A percentile compares a stretch with the other conserved stretches of the same genome.
Conservation (phyloP, 2,888 invertebrate species). For the Allacma fusca region DNA sequence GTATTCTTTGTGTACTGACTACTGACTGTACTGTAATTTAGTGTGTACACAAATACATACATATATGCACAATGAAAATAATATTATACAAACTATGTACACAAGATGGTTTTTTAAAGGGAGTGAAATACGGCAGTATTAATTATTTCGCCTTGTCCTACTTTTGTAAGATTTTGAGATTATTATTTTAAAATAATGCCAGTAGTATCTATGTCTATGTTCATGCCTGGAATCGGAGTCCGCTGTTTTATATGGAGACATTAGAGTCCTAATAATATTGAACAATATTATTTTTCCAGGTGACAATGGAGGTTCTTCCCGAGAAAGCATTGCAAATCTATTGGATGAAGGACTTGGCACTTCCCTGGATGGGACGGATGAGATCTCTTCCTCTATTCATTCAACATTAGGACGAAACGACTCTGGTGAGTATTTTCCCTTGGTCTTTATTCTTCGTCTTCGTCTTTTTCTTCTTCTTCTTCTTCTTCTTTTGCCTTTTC, state of each 20-base stretch:
- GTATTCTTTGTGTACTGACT: no score
- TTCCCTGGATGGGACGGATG: conserved; percentile 60
- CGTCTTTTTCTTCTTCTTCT: conserved; percentile 2
- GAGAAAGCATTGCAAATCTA: conserved; percentile 56
- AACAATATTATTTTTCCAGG: conserved; percentile 41
- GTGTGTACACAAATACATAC: no score
- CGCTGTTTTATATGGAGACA: no score
- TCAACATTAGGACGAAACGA: conserved; percentile 59
- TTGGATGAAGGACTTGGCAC: conserved; percentile 62
- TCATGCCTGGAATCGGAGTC: no score
- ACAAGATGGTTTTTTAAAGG: no score
- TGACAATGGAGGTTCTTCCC: conserved; percentile 53
- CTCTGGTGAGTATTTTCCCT: conserved; percentile 51
- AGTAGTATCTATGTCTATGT: no score
- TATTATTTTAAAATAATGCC: no score
- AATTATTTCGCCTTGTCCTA: conserved; percentile 10
- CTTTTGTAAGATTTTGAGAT: neutral
- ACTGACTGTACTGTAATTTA: no score
- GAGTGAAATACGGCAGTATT: neutral
- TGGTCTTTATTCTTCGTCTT: neutral
- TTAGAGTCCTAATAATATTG: no score
- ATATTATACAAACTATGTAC: no score
- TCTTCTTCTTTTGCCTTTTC: neutral
- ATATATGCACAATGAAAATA: no score
- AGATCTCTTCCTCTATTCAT: conserved; percentile 58